Evolutionary conservation across 2,797 vertebrate genomes (phyloP).

Genomic region (Gorsachius magnificus): DNA sequence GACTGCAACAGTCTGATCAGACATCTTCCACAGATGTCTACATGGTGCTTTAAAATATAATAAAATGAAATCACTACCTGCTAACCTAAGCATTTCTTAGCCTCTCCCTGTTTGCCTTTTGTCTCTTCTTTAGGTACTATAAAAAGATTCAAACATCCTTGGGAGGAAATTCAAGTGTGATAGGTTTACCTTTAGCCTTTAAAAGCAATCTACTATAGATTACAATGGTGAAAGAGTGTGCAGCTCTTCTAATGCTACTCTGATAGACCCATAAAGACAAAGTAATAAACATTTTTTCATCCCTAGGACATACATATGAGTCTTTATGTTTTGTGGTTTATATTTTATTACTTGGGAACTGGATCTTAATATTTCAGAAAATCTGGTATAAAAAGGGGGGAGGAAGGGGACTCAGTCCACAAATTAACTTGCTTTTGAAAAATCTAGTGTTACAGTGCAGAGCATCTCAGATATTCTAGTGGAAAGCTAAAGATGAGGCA

Average conservation of each 20-base stretch:
- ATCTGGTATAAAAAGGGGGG: background rate
- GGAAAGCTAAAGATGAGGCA: background rate
- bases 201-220: background rate
- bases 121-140: background rate
- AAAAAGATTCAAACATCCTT: background rate
- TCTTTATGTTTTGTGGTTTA: background rate
- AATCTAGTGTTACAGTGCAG: background rate
- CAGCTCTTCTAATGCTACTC: background rate
- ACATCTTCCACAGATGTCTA: background rate
- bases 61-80: background rate
- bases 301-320: background rate
- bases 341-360: background rate
- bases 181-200: background rate
- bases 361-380: background rate
- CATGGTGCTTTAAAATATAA: background rate
- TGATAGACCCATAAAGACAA: background rate
- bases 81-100: background rate
- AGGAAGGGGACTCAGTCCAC: background rate
- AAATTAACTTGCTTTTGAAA: background rate
- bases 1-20: background rate
- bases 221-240: background rate
- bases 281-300: background rate
- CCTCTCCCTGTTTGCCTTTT: background rate
- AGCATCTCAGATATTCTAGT: background rate
- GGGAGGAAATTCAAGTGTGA: background rate